phyloP scores from a whole-genome alignment of 2,888 invertebrate species.

The Leptodirus hochenwartii region DNA sequence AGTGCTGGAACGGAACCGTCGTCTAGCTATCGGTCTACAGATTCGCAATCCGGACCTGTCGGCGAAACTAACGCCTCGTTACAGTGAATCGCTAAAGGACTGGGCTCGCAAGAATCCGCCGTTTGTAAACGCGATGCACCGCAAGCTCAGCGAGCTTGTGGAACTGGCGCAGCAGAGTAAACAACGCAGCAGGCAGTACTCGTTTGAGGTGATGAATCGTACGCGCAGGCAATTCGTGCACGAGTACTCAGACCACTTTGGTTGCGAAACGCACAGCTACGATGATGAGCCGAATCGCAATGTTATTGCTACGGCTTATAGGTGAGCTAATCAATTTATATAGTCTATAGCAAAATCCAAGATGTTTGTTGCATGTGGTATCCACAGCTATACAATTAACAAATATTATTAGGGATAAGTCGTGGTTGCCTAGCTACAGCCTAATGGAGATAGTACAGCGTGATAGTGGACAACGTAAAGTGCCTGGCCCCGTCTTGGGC shows the following conservation, averaged over 20 bases:
- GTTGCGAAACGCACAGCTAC: slow-evolving; percentile 83
- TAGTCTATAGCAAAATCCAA: slow-evolving; percentile 21
- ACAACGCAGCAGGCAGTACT: slow-evolving; percentile 36
- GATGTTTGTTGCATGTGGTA: slow-evolving; percentile 4
- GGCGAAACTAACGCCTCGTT: slow-evolving; percentile 64
- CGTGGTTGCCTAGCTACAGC: slow-evolving; percentile 79
- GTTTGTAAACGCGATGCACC: slow-evolving; percentile 69
- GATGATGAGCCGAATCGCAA: slow-evolving; percentile 92
- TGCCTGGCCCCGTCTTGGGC: slow-evolving; percentile 54
- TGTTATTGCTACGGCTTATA: slow-evolving; percentile 70
- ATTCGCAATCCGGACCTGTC: slow-evolving; percentile 78
- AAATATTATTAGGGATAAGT: slow-evolving; percentile 35
- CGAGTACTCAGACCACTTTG: slow-evolving; percentile 89
- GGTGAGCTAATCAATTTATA: slow-evolving; percentile 25
- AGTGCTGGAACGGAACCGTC: slow-evolving; percentile 68
- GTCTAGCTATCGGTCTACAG: slow-evolving; percentile 79
- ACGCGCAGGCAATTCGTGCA: slow-evolving; percentile 85
- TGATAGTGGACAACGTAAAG: slow-evolving; percentile 59
- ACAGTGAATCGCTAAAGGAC: slow-evolving; percentile 69
- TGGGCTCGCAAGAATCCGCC: slow-evolving; percentile 65
- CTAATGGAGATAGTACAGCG: slow-evolving; percentile 65
- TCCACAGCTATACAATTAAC: slow-evolving; percentile 4
- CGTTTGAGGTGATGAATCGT: slow-evolving; percentile 86
- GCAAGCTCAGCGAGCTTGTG: slow-evolving; percentile 67
- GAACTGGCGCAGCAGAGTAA: slow-evolving; percentile 68